Evolutionary conservation across 2,797 vertebrate species (phyloP).

Genomic region (Loris lydekkerianus): DNA sequence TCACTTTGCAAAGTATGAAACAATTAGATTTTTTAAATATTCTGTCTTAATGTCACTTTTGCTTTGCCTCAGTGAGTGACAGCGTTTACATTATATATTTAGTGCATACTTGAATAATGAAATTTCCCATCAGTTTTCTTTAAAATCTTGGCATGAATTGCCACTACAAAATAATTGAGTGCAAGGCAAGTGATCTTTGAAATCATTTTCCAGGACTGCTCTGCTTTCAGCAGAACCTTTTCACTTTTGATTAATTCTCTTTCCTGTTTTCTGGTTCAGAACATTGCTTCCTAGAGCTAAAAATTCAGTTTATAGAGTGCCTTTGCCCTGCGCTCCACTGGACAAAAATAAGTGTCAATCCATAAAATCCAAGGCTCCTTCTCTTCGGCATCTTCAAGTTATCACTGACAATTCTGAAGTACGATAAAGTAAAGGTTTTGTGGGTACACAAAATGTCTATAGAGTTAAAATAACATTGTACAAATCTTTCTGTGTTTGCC

Average conservation of each 20-base stretch:
- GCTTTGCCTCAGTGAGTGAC: neutral
- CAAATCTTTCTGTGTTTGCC: neutral
- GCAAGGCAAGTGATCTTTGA: conserved; percentile 78
- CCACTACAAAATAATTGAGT: conserved; percentile 69
- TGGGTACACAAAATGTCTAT: neutral
- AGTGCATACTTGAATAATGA: conserved; percentile 43
- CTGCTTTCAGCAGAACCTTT: conserved; percentile 79
- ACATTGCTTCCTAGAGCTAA: conserved; percentile 62
- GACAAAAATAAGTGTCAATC: conserved; percentile 67
- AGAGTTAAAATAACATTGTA: conserved; percentile 37
- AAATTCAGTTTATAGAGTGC: conserved; percentile 25
- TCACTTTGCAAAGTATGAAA: neutral
- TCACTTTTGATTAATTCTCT: conserved; percentile 83
- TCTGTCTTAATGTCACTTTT: conserved; percentile 29
- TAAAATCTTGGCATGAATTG: conserved; percentile 65
- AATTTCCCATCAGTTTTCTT: conserved; percentile 76
- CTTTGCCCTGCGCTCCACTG: conserved; percentile 61
- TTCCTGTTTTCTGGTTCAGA: conserved; percentile 80
- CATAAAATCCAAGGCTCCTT: conserved; percentile 41
- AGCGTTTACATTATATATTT: neutral
- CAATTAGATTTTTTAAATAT: conserved; percentile 16
- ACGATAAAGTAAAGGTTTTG: neutral
- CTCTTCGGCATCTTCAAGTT: conserved; percentile 17
- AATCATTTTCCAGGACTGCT: conserved; percentile 80
- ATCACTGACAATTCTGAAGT: neutral